Percentiles rank a stretch among this genome's conserved stretches.
Conservation (phyloP, 53 echinoderm and acorn worm genomes). For the Luidia sarsii region DNA sequence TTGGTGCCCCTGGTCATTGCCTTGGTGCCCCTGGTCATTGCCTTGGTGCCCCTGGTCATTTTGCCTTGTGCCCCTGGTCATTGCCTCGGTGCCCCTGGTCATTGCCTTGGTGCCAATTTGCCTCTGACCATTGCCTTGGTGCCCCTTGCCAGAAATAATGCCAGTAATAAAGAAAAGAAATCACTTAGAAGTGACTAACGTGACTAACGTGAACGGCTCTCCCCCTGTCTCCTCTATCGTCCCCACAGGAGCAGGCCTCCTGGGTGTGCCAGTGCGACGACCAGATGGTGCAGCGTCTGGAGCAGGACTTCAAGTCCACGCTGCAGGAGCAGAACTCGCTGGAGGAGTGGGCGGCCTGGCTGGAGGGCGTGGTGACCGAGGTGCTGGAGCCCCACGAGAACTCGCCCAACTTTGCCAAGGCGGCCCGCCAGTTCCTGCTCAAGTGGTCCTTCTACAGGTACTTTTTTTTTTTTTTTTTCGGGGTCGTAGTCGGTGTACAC, state of each 20-base stretch:
- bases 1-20: too few relatives aligned
- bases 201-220: too few relatives aligned
- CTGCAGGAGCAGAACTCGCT: slow-evolving; percentile 97
- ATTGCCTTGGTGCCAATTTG: too few relatives aligned
- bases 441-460: slow-evolving; percentile 99
- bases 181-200: too few relatives aligned
- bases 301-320: slow-evolving; percentile 96
- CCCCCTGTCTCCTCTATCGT: background rate
- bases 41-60: too few relatives aligned
- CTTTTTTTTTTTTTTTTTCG: background rate
- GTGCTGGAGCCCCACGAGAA: slow-evolving; percentile 92
- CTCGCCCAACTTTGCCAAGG: slow-evolving; percentile 98
- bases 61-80: too few relatives aligned
- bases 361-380: slow-evolving; percentile 91
- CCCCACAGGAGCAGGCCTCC: slow-evolving; percentile 91
- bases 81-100: too few relatives aligned
- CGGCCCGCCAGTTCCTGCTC: slow-evolving; percentile 93
- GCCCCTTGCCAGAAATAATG: too few relatives aligned
- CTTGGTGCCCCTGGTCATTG: too few relatives aligned
- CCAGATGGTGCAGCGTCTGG: slow-evolving; percentile 90
- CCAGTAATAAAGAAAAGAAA: too few relatives aligned
- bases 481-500: background rate
- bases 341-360: slow-evolving; percentile 98
- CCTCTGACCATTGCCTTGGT: too few relatives aligned
- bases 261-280: slow-evolving; percentile 99